A percentile compares a stretch with the other conserved stretches of the same genome.
phyloP scores from a whole-genome alignment of 2,797 vertebrate genomes.

The Peromyscus nudipes region DNA sequence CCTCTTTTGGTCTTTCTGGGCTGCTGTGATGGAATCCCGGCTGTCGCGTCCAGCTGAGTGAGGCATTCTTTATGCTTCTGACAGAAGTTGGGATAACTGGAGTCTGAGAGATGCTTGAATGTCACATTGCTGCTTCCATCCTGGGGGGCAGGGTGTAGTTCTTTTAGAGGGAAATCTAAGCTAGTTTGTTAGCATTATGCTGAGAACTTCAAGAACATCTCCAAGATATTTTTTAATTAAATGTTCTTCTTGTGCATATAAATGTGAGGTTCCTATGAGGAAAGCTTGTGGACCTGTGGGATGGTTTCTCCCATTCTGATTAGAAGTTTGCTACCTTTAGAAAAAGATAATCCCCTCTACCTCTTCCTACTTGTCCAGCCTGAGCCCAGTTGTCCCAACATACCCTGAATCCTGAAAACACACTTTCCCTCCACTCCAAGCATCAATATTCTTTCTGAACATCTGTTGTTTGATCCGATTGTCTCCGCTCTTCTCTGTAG shows the following conservation, averaged over 20 bases:
- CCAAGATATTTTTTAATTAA: slow-evolving; percentile 70
- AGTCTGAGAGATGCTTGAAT: slow-evolving; percentile 57
- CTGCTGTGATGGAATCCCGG: background rate
- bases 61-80: slow-evolving; percentile 12
- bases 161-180: slow-evolving; percentile 51
- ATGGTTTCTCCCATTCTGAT: slow-evolving; percentile 64
- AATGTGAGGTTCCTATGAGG: slow-evolving; percentile 67
- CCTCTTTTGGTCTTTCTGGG: background rate
- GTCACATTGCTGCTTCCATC: slow-evolving; percentile 44
- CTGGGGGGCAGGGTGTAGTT: background rate
- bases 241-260: slow-evolving; percentile 67
- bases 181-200: slow-evolving; percentile 31
- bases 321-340: slow-evolving; percentile 52
- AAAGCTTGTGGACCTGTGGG: slow-evolving; percentile 50
- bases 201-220: slow-evolving; percentile 75
- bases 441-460: background rate
- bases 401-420: slow-evolving; percentile 53
- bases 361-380: slow-evolving; percentile 9
- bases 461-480: background rate
- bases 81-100: slow-evolving; percentile 15
- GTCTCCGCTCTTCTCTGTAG: background rate
- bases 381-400: background rate
- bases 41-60: slow-evolving; percentile 28
- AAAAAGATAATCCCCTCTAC: slow-evolving; percentile 28
- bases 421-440: background rate